Conservation (phyloP, 2,888 invertebrate genomes). For the Sinopyrophorus schimmeli region DNA sequence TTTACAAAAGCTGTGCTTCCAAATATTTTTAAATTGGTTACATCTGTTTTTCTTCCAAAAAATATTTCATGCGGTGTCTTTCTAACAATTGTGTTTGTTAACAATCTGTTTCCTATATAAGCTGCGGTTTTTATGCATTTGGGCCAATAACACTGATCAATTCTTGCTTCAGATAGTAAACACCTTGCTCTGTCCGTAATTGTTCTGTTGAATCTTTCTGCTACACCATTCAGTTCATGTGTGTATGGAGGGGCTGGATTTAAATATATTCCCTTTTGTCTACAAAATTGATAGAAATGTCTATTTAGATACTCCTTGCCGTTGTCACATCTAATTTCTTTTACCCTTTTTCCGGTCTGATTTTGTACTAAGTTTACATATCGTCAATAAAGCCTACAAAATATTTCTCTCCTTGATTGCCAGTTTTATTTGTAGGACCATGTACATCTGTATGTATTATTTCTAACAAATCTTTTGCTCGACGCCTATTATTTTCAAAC, state of each 20-base stretch:
- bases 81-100: conserved; percentile 20
- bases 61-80: conserved; percentile 27
- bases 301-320: no score
- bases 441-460: conserved; percentile 38
- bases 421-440: conserved; percentile 31
- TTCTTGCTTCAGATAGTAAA: conserved; percentile 33
- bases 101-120: conserved; percentile 37
- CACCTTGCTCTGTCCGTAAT: conserved; percentile 34
- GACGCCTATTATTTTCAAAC: conserved; percentile 36
- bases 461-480: conserved; percentile 33
- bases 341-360: conserved; percentile 25
- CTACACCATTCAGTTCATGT: conserved; percentile 35
- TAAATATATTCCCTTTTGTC: no score
- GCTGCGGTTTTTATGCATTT: conserved; percentile 36
- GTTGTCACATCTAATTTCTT: conserved; percentile 33
- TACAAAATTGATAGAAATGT: no score
- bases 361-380: conserved; percentile 31
- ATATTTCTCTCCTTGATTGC: conserved; percentile 34
- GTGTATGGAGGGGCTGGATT: conserved; percentile 9
- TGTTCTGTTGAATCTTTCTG: conserved; percentile 38
- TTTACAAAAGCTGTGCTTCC: conserved; percentile 23
- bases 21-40: conserved; percentile 21
- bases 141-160: conserved; percentile 37
- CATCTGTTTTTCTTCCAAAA: conserved; percentile 23
- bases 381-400: conserved; percentile 35